Percentiles rank a stretch among this genome's conserved stretches.
Conservation (phyloP, 2,888 invertebrate species). For the Sturmia bella region DNA sequence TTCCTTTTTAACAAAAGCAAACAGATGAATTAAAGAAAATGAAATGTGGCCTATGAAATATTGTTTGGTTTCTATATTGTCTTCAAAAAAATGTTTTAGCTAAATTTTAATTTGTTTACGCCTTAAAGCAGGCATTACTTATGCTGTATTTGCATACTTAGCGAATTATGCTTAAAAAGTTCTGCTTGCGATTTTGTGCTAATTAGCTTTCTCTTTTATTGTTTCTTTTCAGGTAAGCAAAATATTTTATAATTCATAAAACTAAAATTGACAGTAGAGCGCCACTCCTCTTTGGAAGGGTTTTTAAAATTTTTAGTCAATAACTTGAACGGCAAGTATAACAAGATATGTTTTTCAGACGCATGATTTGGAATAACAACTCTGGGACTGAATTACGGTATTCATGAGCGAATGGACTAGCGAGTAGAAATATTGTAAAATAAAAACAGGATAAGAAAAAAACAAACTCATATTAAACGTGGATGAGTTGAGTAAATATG, state of each 20-base stretch:
- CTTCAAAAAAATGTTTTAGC: background rate
- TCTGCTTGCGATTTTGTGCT: conserved; percentile 1
- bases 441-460: too few species aligned
- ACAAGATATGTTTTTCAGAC: too few species aligned
- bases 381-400: too few species aligned
- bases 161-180: background rate
- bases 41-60: background rate
- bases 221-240: conserved; percentile 63
- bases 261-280: background rate
- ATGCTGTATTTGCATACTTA: background rate
- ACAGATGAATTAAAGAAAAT: background rate
- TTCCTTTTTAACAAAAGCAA: background rate
- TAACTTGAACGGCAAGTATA: too few species aligned
- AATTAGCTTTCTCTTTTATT: background rate
- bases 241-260: conserved; percentile 27
- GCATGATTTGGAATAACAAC: too few species aligned
- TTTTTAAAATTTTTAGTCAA: too few species aligned
- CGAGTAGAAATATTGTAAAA: too few species aligned
- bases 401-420: too few species aligned
- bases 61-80: background rate
- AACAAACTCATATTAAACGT: too few species aligned
- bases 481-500: too few species aligned
- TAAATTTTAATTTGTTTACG: background rate
- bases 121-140: conserved; percentile 19
- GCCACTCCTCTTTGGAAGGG: background rate